Evolutionary conservation across 1,140 invertebrate genomes (phyloP).

Genomic region (Drosophila melanica): DNA sequence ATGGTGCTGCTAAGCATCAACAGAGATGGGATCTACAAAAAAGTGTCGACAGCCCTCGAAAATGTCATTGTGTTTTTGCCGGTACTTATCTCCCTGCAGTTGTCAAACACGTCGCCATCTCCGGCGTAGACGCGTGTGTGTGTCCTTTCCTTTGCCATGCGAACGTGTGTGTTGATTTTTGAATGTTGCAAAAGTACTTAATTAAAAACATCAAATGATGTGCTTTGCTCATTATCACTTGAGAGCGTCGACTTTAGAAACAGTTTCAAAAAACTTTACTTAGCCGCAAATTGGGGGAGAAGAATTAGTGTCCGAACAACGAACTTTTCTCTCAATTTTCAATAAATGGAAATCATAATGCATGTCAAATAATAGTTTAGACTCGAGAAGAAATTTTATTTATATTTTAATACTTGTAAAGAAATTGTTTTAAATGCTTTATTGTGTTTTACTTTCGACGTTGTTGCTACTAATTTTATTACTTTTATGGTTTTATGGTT

Average conservation of each 20-base stretch:
- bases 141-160: background rate
- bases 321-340: no score
- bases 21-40: conserved; percentile 21
- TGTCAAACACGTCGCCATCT: conserved; percentile 30
- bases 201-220: conserved; percentile 77
- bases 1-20: conserved; percentile 47
- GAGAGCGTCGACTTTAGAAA: conserved; percentile 41
- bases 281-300: conserved; percentile 16
- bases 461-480: no score
- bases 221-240: conserved; percentile 64
- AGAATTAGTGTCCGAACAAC: no score
- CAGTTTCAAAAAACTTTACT: conserved; percentile 64
- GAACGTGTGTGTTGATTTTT: conserved; percentile 35
- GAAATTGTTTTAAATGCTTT: no score
- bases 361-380: no score
- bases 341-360: no score
- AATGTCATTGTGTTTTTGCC: conserved; percentile 72
- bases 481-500: no score
- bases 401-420: no score
- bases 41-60: conserved; percentile 72
- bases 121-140: background rate
- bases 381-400: no score
- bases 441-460: no score
- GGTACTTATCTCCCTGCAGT: conserved; percentile 47
- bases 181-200: conserved; percentile 72